Evolutionary conservation across 2,888 invertebrate species (phyloP).

Genomic region (Rotaria macrura): DNA sequence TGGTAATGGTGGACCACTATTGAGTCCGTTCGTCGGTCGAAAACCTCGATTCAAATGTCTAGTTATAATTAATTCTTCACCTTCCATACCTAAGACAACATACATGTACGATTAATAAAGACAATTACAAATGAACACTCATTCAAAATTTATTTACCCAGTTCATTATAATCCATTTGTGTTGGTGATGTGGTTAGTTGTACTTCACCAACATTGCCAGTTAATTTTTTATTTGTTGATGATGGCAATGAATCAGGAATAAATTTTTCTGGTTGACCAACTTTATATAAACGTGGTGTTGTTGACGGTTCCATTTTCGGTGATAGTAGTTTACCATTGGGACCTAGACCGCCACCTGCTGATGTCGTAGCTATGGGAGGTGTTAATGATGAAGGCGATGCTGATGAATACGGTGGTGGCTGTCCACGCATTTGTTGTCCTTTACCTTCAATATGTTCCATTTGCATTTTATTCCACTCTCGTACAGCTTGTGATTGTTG

Average conservation of each 20-base stretch:
- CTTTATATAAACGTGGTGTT: neutral
- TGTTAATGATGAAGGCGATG: slow-evolving; percentile 23
- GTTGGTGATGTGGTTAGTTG: slow-evolving; percentile 32
- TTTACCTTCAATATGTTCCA: slow-evolving; percentile 41
- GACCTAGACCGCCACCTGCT: slow-evolving; percentile 31
- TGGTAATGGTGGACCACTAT: neutral
- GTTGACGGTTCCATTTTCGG: slow-evolving; percentile 29
- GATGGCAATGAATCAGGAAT: neutral
- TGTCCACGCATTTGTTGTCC: slow-evolving; percentile 38
- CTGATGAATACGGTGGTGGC: neutral
- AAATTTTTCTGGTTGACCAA: slow-evolving; percentile 10
- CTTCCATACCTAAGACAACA: slow-evolving; percentile 16
- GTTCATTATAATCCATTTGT: slow-evolving; percentile 32
- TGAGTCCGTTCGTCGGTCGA: neutral
- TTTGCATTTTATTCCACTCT: slow-evolving; percentile 35
- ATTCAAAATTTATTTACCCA: neutral
- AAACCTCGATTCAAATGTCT: slow-evolving; percentile 29
- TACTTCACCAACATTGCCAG: neutral
- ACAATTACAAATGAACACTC: neutral
- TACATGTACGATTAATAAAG: neutral
- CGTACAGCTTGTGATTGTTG: slow-evolving; percentile 36
- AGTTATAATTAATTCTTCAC: slow-evolving; percentile 32
- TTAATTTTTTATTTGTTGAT: neutral
- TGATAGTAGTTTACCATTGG: slow-evolving; percentile 26
- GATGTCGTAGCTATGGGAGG: slow-evolving; percentile 34